These are phyloP conservation scores for Bettongia penicillata DNA, from an alignment of 2,113 vertebrate genomes.

Conservation along the genomic window DNA sequence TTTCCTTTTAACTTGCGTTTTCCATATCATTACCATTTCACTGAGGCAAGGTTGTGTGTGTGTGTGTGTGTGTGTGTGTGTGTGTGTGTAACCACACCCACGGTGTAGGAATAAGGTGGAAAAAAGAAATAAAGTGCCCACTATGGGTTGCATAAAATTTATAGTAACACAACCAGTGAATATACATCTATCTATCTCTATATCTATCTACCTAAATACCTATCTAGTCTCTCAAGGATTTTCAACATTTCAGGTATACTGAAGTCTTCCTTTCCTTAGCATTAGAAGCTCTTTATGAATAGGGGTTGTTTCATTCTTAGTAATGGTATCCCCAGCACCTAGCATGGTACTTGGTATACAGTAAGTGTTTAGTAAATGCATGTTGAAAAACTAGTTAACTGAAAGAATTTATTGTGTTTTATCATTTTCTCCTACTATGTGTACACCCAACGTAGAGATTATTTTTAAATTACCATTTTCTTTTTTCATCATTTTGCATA, in stretches of 20 bases:
- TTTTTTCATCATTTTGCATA: background rate
- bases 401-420: background rate
- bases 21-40: constrained; percentile 70
- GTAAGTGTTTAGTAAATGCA: background rate
- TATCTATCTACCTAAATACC: too few species aligned
- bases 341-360: background rate
- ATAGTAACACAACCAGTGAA: constrained; percentile 10
- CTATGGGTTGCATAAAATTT: constrained; percentile 62
- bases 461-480: background rate
- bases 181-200: background rate
- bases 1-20: constrained; percentile 74
- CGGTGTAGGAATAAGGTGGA: constrained; percentile 52
- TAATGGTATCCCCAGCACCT: background rate
- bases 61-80: background rate
- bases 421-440: constrained; percentile 21
- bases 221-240: background rate
- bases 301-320: background rate
- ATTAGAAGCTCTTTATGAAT: too few species aligned
- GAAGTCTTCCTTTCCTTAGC: constrained; percentile 22
- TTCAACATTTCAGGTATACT: constrained; percentile 15
- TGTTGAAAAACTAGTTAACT: background rate
- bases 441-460: constrained; percentile 17
- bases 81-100: constrained; percentile 27
- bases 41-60: constrained; percentile 2
- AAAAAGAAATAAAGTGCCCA: constrained; percentile 63